Evolutionary conservation across 1,140 invertebrate species (phyloP), one percentile per base, ranked within the genome.

Genomic region (Phymorhynchus buccinoides): DNA sequence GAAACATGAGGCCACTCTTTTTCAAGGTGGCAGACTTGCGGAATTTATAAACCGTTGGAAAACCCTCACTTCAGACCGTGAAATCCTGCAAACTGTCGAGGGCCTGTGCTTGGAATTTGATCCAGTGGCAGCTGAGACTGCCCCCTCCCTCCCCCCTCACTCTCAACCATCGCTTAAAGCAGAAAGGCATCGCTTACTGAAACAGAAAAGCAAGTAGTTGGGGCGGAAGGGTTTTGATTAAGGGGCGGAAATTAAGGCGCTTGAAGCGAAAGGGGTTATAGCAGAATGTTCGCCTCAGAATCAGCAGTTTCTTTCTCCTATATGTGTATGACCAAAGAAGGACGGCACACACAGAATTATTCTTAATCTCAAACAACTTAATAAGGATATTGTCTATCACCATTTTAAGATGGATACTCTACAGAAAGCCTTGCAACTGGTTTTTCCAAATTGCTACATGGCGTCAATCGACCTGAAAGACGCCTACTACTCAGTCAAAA

Each of bases 381-480:
- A 88, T 85, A 56, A 88, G 81, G 62, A 56, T 35, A 83, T 90
- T 6, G 52, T 75, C 52, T 89, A 89, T 83, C 78, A 84, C 73
- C 89, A 90, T 86, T 90, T 88, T 44, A 90, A 88, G 73, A 90
- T 90, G 89, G 89, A 90, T 68, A 86, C 85, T 30, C 77, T 90
- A 48, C 52, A 85, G 71, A 56, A 79, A 35, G 86, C 85, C 44
- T 37, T 88, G 37, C 75, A 42, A 22, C 77, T 89, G 3, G 75
- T 89, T 14, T 84, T 42, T n/a, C 66, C 71, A 39, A 79, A 85
- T 85, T 89, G 87, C 75, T 90, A 30, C n/a, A 86, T 90, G 83
- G 85, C 83, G 22, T 89, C 88, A 35, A 56, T 88, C 68, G 88
- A 88, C 66, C 52, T 88, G 3, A 86, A 86, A 66, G 85, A 89